Percentiles rank a stretch among this genome's conserved stretches.
These are phyloP conservation scores for Limnephilus lunatus DNA, from an alignment of 2,888 invertebrate genomes.

Conservation along the genomic window DNA sequence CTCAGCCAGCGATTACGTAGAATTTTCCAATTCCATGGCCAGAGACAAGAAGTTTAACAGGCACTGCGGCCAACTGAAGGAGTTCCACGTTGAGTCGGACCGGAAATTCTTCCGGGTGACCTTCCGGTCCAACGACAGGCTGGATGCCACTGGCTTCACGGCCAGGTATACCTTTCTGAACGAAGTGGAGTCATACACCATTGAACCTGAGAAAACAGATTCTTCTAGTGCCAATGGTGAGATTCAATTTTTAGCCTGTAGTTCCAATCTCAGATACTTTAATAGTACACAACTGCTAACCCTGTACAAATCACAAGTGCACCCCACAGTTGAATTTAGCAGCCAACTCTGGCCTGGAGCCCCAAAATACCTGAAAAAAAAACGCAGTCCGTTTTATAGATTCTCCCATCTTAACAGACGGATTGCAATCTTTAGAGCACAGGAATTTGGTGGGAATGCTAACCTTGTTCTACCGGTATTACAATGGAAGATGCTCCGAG, in stretches of 20 bases:
- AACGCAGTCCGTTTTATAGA: no score
- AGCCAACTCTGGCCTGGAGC: no score
- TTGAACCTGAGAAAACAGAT: slow-evolving; percentile 70
- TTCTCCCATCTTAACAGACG: no score
- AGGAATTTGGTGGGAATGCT: no score
- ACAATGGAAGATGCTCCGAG: no score
- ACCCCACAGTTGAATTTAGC: no score
- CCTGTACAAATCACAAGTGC: no score
- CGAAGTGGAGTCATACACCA: slow-evolving; percentile 79
- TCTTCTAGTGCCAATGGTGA: slow-evolving; percentile 62
- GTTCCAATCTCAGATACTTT: no score
- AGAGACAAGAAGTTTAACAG: slow-evolving; percentile 92
- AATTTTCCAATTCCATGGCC: slow-evolving; percentile 96
- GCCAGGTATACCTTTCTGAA: slow-evolving; percentile 92
- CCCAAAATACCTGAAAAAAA: no score
- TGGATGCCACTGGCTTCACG: slow-evolving; percentile 96
- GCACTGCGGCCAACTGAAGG: slow-evolving; percentile 91
- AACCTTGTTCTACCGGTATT: no score
- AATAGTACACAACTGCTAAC: no score
- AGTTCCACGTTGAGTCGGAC: slow-evolving; percentile 91
- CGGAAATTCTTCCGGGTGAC: slow-evolving; percentile 96
- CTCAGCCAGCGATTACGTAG: slow-evolving; percentile 96
- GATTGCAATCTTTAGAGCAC: no score
- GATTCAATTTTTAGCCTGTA: not conserved
- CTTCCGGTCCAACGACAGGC: slow-evolving; percentile 94